Evolutionary conservation across 2,888 invertebrate genomes (phyloP).

Genomic region (Glyphotaelius pellucidus): DNA sequence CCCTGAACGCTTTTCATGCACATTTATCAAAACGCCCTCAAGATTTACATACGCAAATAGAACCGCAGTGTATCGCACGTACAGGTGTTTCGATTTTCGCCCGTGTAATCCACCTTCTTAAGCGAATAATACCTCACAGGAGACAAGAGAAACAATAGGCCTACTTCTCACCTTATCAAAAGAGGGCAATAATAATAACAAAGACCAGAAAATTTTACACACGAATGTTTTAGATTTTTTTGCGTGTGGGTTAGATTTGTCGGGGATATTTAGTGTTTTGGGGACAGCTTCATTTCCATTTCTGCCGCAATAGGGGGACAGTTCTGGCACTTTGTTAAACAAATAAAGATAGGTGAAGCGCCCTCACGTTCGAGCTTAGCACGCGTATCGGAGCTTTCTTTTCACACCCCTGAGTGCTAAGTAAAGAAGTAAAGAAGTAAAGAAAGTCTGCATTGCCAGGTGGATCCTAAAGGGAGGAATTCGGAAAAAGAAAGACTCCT

Average conservation of each 20-base stretch:
- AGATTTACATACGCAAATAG: constrained; percentile 17
- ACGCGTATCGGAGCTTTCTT: constrained; percentile 52
- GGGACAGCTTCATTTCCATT: constrained; percentile 34
- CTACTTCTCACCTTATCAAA: background rate
- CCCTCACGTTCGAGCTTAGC: constrained; percentile 56
- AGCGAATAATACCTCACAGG: constrained; percentile 31
- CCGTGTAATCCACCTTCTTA: constrained; percentile 5
- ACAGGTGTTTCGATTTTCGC: background rate
- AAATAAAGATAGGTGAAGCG: constrained; percentile 56
- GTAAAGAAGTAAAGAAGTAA: constrained; percentile 60
- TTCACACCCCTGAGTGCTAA: constrained; percentile 57
- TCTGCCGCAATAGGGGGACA: constrained; percentile 24
- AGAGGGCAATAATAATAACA: background rate
- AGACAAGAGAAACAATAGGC: background rate
- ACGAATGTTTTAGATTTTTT: background rate
- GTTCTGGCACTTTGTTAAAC: constrained; percentile 48
- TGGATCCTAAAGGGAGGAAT: constrained; percentile 4
- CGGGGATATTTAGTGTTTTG: background rate
- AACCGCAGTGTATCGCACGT: background rate
- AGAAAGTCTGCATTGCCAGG: background rate
- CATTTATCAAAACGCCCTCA: constrained; percentile 12
- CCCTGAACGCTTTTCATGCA: background rate
- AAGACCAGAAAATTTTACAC: background rate
- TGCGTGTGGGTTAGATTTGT: background rate
- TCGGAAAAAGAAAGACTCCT: constrained; percentile 18